A percentile compares a stretch with the other conserved stretches of the same genome.
Evolutionary conservation across 2,797 vertebrate species (phyloP).

Genomic region (Trichosurus vulpecula): DNA sequence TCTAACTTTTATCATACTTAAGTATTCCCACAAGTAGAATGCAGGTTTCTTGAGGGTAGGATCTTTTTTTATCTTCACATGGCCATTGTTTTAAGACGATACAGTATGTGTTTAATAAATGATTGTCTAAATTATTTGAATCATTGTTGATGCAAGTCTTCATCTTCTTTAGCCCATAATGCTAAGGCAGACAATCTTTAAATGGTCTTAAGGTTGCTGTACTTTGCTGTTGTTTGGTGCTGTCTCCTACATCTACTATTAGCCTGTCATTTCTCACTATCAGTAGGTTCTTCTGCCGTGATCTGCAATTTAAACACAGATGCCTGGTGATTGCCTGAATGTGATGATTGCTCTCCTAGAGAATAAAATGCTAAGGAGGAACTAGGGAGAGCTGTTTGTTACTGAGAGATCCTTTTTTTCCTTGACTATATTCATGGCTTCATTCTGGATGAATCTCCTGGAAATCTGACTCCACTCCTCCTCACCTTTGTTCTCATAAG

Average conservation of each 20-base stretch:
- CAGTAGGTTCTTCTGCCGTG: not conserved
- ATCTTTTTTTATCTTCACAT: not conserved
- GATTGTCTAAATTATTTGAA: not conserved
- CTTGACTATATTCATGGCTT: not conserved
- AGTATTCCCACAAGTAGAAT: not conserved
- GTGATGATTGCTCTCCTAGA: not conserved
- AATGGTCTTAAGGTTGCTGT: not conserved
- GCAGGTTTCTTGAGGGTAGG: not conserved
- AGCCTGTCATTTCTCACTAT: not conserved
- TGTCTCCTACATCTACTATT: not conserved
- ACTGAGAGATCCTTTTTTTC: not conserved
- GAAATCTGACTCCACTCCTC: not conserved
- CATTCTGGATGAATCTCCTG: not conserved
- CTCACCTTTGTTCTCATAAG: not conserved
- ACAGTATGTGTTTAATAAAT: not conserved
- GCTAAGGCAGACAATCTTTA: not conserved
- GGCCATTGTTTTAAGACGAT: not conserved
- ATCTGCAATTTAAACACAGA: not conserved
- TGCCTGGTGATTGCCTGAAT: not conserved
- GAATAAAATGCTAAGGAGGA: not conserved
- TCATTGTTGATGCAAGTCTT: not conserved
- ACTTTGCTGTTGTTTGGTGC: not conserved
- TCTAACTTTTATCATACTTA: not conserved
- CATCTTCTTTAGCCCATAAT: not conserved
- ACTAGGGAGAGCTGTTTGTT: not conserved